Percentiles rank a stretch among this genome's conserved stretches.
Evolutionary conservation across 2,888 invertebrate genomes (phyloP).

Genomic region (Temnothorax ravouxi): DNA sequence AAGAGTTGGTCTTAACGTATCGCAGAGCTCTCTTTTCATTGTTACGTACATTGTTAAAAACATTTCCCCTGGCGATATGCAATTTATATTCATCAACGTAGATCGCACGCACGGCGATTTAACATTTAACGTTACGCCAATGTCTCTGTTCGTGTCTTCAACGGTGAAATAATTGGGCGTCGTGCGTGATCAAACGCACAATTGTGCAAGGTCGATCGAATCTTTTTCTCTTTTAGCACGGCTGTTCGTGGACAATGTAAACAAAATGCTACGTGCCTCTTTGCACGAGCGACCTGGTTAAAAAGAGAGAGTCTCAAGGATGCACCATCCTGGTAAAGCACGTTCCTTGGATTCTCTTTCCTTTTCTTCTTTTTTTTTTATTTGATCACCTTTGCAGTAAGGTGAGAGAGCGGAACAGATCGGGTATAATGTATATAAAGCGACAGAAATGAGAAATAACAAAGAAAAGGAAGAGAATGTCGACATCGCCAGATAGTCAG

Average conservation of each 20-base stretch:
- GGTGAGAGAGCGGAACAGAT: neutral
- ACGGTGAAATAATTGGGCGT: slow-evolving; percentile 10
- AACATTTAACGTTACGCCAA: neutral
- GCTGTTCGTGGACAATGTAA: neutral
- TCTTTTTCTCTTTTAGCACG: slow-evolving; percentile 16
- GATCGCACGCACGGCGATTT: neutral
- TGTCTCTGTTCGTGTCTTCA: neutral
- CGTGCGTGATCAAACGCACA: slow-evolving; percentile 20
- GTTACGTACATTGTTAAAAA: neutral
- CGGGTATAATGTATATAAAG: neutral
- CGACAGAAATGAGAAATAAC: neutral
- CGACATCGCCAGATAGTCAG: neutral
- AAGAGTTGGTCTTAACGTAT: neutral
- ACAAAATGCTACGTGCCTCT: slow-evolving; percentile 29
- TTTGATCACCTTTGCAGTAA: neutral
- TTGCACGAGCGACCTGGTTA: neutral
- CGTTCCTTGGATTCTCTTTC: neutral
- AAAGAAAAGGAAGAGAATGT: neutral
- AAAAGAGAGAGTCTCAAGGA: slow-evolving; percentile 25
- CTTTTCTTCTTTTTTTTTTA: neutral
- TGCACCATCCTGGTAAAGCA: slow-evolving; percentile 11
- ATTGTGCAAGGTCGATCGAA: slow-evolving; percentile 29
- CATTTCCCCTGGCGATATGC: neutral
- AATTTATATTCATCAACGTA: neutral
- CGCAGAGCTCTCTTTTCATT: neutral